Base-by-base conservation (phyloP, 2,113 vertebrate species). In the Petroica traversi region DNA sequence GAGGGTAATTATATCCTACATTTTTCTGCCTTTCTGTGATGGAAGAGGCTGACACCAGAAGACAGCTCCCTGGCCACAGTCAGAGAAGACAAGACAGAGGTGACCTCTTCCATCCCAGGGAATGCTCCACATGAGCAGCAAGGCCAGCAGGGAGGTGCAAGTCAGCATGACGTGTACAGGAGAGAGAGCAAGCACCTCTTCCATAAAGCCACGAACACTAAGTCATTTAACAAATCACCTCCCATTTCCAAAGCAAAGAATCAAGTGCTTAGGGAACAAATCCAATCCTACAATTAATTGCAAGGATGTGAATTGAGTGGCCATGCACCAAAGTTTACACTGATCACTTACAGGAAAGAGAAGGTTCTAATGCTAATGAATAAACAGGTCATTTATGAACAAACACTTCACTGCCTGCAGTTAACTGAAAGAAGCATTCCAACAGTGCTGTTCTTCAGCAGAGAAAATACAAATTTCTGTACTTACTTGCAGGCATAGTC, bases 401-500 rank as follows among this genome's bases (percentile, higher is more conserved):
- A 74, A 77, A 55, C 11, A 3, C 40, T 74, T 87, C 51, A n/a
- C n/a, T 33, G 17, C 34, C 64, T 55, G 38, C 59, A 61, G 34
- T 49, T 55, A 66, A 0, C 43, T 33, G 26, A 59, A 72, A 18
- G 18, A 46, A 48, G 8, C 46, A 61, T 40, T 54, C 36, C 49
- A 73, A 62, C 33, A 26, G 49, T 59, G 34, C 29, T 63, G 45
- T 48, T 59, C n/a, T 23, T 66, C 46, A 55, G 22, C 72, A 48
- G 3, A 63, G 55, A 74, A 33, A 57, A 67, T 2, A 51, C 3
- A 49, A 7, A 77, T 69, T 31, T 29, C 34, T 45, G 19, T 83
- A 98, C 98, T 98, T 98, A 99, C 99, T 98, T 99, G 99, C 99
- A 99, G 22, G 98, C 99, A 2, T 99, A 99, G 46, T 97, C 97